Evolutionary conservation across 1,140 invertebrate genomes (phyloP), one percentile per base, ranked within the genome.

Genomic region (Ephestia elutella): DNA sequence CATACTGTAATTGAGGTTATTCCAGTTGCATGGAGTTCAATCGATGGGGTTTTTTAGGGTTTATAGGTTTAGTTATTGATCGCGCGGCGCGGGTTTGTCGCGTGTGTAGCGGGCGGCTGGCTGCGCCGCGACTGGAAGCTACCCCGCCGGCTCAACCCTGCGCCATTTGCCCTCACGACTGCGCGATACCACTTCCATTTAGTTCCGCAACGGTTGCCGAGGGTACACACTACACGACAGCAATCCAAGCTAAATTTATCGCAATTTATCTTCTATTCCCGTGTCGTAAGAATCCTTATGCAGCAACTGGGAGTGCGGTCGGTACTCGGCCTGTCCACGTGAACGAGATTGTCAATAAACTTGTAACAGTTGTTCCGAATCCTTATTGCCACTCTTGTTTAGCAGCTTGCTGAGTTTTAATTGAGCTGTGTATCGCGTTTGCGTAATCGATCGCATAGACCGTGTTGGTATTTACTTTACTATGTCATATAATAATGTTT

Each of bases 41-140:
- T 50, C 59, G 68, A 65, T 58, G 19, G 51, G 48, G 57, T 65
- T 60, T 66, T 59, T 20, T 51, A 58, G 53, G 69, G 21, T 60
- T 75, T 75, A 60, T 62, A 63, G 66, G 48, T 44, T 62, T 78
- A 32, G 30, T 10, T 70, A 83, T 86, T 64, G 80, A 86, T 79
- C 76, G 73, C 74, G 73, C 9, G 63, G 49, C 63, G 68, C 70
- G 68, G 20, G 5, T 50, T 1, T 55, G 62, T 57, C 73, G 73
- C 65, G 74, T 50, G 68, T 68, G 70, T 75, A 76, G 80, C 73
- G 75, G 62, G 73, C 79, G 80, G 80, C 79, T 68, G 69, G 66
- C 62, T 73, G 62, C 62, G 82, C 82, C 80, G 82, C 79, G 72
- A 87, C 84, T 87, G 74, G 15, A 35, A 67, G 65, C 63, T 32